phyloP scores from a whole-genome alignment of 37 sponge, comb jelly and placozoan genomes.

The Spongilla lacustris region DNA sequence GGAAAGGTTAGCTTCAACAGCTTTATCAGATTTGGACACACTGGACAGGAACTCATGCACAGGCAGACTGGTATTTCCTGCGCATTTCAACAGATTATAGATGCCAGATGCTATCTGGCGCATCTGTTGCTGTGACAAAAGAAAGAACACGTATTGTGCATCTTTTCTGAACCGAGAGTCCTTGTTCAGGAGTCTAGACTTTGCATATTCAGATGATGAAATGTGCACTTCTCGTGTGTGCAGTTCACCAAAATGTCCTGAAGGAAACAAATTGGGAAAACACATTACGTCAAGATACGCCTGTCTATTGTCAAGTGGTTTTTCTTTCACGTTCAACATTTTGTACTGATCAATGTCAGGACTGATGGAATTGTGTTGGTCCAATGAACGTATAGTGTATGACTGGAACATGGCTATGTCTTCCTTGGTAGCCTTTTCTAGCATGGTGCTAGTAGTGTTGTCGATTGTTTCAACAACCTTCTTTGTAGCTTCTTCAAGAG shows the following conservation, averaged over 20 bases:
- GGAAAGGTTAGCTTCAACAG: constrained; percentile 37
- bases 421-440: constrained; percentile 34
- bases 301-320: constrained; percentile 38
- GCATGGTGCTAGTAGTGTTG: constrained; percentile 36
- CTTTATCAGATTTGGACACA: constrained; percentile 3
- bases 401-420: constrained; percentile 55
- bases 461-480: constrained; percentile 38
- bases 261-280: constrained; percentile 58
- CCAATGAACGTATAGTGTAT: constrained; percentile 39
- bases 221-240: constrained; percentile 33
- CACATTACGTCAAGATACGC: constrained; percentile 54
- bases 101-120: constrained; percentile 21
- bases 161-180: constrained; percentile 57
- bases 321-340: constrained; percentile 25
- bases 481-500: constrained; percentile 49
- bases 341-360: constrained; percentile 67
- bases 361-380: constrained; percentile 17
- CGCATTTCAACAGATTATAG: constrained; percentile 36
- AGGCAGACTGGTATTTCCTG: constrained; percentile 16
- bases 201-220: constrained; percentile 34
- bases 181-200: constrained; percentile 43
- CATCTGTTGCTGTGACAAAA: constrained; percentile 37
- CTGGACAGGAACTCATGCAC: constrained; percentile 9
- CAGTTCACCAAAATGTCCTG: constrained; percentile 45
- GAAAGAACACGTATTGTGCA: constrained; percentile 50